Base-by-base conservation (phyloP, 2,797 vertebrate genomes). In the Tapera naevia region DNA sequence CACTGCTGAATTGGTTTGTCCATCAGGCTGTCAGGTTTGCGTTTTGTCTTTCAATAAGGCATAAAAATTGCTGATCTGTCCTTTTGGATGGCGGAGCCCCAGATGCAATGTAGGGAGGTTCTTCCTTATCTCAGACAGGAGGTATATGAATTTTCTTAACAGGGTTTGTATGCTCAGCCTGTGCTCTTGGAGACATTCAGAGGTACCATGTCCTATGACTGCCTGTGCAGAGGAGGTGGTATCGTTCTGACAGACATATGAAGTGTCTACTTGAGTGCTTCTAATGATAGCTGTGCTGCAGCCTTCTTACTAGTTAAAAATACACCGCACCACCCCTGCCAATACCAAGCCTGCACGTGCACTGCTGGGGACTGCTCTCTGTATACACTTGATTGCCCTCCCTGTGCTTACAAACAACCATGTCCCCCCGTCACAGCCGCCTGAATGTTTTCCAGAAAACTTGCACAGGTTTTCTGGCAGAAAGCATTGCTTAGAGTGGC, bases 1-100 rank as follows among this genome's bases (percentile, higher is more conserved):
- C 25, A 6, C 17, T 56, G n/a, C 41, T 0, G 0, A 71, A 65
- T 30, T 2, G 2, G 41, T 35, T 25, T 69, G 48, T 23, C 45
- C 4, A 5, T 37, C 19, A 4, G 1, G 5, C 7, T 83, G 32
- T 32, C 83, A 57, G 24, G 41, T 12, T 85, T 54, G n/a, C 0
- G 0, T 18, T 53, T 43, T 70, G 33, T 37, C 35, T 93, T 94
- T 86, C 12, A 15, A 2, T 27, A 19, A 75, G 43, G 24, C 51
- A 43, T 75, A 32, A 84, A 78, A 57, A 10, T 61, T 39, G 78
- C 23, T 22, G n/a, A 35, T 5, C 7, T 45, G 9, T 73, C 19
- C 32, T 72, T 89, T 66, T 41, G 64, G 24, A 23, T 30, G 22
- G 30, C 35, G 88, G 60, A 67, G 24, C 28, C 56, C 11, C 30